Conservation (phyloP, 1,140 invertebrate genomes). For the Triops longicaudatus region DNA sequence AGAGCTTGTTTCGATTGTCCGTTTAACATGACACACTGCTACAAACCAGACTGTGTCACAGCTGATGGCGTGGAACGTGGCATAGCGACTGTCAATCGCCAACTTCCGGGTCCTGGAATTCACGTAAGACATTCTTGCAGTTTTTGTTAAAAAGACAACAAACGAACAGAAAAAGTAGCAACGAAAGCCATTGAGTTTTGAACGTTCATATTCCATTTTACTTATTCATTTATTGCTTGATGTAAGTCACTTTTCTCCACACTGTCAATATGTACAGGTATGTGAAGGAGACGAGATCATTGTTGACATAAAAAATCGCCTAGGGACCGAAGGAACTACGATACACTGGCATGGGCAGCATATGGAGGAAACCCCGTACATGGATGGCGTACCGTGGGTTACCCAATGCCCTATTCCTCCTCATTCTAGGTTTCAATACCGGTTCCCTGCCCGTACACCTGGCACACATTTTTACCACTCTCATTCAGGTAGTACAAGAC, state of each 20-base stretch:
- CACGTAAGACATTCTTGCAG: slow-evolving; percentile 30
- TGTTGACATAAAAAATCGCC: slow-evolving; percentile 42
- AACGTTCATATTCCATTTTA: no score
- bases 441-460: slow-evolving; percentile 42
- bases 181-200: no score
- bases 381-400: slow-evolving; percentile 30
- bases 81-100: slow-evolving; percentile 37
- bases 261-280: background rate
- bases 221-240: no score
- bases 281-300: slow-evolving; percentile 43
- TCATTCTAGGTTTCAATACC: slow-evolving; percentile 30
- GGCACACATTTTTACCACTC: slow-evolving; percentile 54
- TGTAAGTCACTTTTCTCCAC: no score
- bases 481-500: slow-evolving; percentile 45
- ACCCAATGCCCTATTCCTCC: slow-evolving; percentile 27
- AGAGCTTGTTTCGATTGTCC: slow-evolving; percentile 39
- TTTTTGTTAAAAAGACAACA: background rate
- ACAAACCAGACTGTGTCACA: slow-evolving; percentile 37
- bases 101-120: slow-evolving; percentile 39
- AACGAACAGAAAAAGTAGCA: no score
- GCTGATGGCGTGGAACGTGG: slow-evolving; percentile 36
- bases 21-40: slow-evolving; percentile 36
- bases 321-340: slow-evolving; percentile 40
- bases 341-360: slow-evolving; percentile 45
- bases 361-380: slow-evolving; percentile 38